Conservation (phyloP, 1,140 invertebrate species). For the Drosophila albomicans region DNA sequence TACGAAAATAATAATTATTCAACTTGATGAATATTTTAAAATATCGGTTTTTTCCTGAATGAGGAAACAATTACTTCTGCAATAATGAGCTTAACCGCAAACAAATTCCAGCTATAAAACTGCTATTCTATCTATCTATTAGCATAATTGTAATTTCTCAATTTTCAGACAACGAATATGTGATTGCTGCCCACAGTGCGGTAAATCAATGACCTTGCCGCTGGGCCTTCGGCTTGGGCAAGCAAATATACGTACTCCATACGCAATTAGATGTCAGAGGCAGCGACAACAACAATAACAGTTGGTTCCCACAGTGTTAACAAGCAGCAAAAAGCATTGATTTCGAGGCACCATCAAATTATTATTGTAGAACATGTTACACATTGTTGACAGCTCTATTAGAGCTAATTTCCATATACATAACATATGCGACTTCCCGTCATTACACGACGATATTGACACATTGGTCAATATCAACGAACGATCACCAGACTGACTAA, state of each 20-base stretch:
- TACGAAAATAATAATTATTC: too few relatives aligned
- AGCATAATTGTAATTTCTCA: not conserved
- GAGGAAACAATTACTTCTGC: too few relatives aligned
- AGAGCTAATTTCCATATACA: not conserved
- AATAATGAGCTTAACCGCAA: too few relatives aligned
- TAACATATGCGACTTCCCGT: not conserved
- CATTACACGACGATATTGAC: not conserved
- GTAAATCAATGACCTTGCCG: constrained; percentile 22
- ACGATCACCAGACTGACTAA: not conserved
- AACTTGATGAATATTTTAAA: too few relatives aligned
- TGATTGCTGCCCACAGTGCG: not conserved
- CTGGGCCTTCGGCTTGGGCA: constrained; percentile 22
- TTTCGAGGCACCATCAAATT: constrained; percentile 2
- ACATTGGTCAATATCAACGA: not conserved
- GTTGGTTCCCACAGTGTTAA: constrained; percentile 31
- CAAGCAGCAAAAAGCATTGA: constrained; percentile 7
- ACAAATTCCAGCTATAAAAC: too few relatives aligned
- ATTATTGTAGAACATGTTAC: not conserved
- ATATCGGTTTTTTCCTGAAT: too few relatives aligned
- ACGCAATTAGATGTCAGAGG: constrained; percentile 20
- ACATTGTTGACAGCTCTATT: not conserved
- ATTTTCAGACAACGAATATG: not conserved
- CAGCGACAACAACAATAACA: constrained; percentile 15
- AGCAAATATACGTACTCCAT: constrained; percentile 27
- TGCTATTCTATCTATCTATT: too few relatives aligned